These are phyloP conservation scores for Nebria brevicollis DNA, from an alignment of 2,888 invertebrate species.

Conservation along the genomic window DNA sequence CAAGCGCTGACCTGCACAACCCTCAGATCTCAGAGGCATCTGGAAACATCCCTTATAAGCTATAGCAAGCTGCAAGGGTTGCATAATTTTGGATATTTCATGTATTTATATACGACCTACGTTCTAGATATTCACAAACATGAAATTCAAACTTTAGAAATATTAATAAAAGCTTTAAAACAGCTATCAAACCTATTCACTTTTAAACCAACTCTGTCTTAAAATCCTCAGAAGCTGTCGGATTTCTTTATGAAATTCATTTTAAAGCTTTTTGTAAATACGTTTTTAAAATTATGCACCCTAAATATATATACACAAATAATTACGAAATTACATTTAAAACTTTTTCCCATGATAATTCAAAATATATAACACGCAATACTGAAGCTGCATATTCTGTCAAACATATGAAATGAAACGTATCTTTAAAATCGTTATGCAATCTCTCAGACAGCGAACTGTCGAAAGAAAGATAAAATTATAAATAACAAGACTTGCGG, in stretches of 20 bases:
- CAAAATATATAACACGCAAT: background rate
- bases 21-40: constrained; percentile 12
- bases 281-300: too few species aligned
- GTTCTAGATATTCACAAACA: background rate
- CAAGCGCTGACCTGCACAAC: constrained; percentile 43
- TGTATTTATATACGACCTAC: background rate
- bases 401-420: constrained; percentile 16
- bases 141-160: too few species aligned
- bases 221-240: too few species aligned
- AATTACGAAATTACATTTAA: too few species aligned
- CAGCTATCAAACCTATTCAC: too few species aligned
- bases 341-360: too few species aligned
- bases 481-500: constrained; percentile 27
- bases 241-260: too few species aligned
- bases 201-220: too few species aligned
- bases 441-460: constrained; percentile 29
- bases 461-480: constrained; percentile 12
- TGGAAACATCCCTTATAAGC: constrained; percentile 4
- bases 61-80: background rate
- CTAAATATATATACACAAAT: too few species aligned
- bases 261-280: too few species aligned
- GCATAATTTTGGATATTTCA: background rate
- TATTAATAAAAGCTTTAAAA: too few species aligned
- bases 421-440: constrained; percentile 16
- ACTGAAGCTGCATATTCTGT: constrained; percentile 12